Percentiles rank a stretch among this genome's conserved stretches.
phyloP scores from a whole-genome alignment of 2,797 vertebrate genomes.

The Peromyscus aztecus region DNA sequence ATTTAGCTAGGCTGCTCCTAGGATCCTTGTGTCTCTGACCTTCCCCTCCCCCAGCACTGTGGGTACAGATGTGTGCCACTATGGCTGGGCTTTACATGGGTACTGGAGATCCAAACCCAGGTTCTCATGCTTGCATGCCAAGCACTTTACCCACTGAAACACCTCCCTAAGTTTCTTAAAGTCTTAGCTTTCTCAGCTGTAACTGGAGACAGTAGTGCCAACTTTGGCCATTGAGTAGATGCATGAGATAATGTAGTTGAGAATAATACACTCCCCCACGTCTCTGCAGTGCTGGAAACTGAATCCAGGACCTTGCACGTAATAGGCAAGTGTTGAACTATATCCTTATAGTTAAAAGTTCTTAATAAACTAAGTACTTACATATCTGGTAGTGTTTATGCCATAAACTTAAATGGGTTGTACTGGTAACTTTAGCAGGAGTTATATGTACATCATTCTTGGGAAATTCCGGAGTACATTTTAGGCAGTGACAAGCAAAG shows the following conservation, averaged over 20 bases:
- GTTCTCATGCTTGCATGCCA: neutral
- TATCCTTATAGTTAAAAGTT: neutral
- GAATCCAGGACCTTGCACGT: neutral
- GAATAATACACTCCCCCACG: neutral
- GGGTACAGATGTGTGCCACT: neutral
- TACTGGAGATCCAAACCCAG: neutral
- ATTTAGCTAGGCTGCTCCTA: neutral
- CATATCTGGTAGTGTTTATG: neutral
- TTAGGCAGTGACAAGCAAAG: constrained; percentile 46
- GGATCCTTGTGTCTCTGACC: neutral
- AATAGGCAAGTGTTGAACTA: neutral
- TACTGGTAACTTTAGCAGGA: constrained; percentile 11
- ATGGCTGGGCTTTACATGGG: neutral
- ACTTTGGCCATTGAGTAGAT: constrained; percentile 1
- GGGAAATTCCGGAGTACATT: constrained; percentile 50
- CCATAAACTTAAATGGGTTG: constrained; percentile 13
- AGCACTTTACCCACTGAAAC: neutral
- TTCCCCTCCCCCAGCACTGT: neutral
- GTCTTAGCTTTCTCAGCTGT: constrained; percentile 19
- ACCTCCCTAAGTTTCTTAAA: neutral
- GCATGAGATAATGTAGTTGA: constrained; percentile 39
- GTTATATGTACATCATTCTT: constrained; percentile 7
- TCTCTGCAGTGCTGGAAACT: neutral
- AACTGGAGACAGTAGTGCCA: neutral
- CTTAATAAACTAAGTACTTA: constrained; percentile 16